These are phyloP conservation scores for Pampusana beccarii DNA, from an alignment of 2,113 vertebrate species.

Conservation along the genomic window DNA sequence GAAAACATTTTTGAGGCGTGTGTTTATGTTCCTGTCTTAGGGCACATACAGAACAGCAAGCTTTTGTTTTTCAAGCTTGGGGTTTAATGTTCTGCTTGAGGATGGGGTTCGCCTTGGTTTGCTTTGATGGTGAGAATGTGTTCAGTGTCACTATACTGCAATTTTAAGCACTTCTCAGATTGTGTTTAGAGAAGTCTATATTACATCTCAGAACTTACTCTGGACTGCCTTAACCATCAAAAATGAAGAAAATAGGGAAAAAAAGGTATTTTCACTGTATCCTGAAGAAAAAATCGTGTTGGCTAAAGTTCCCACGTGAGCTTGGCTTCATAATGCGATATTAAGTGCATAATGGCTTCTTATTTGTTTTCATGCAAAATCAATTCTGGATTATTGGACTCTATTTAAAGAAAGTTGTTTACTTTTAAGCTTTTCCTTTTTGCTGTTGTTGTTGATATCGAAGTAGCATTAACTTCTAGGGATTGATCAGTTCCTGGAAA, in stretches of 20 bases:
- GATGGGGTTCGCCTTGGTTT: background rate
- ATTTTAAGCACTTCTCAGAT: background rate
- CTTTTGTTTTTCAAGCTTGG: accelerated
- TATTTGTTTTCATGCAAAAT: background rate
- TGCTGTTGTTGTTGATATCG: background rate
- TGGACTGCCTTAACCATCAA: background rate
- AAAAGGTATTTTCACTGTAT: background rate
- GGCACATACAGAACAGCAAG: accelerated
- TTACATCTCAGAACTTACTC: background rate
- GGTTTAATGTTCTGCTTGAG: background rate
- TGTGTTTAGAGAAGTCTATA: background rate
- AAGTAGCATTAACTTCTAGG: background rate
- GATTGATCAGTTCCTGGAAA: background rate
- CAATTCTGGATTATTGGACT: background rate
- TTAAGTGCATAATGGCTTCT: background rate
- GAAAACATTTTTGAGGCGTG: background rate
- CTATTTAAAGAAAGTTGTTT: background rate
- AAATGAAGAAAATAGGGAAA: background rate
- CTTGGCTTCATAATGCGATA: background rate
- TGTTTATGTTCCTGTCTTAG: background rate
- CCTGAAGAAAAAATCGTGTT: background rate
- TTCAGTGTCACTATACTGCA: background rate
- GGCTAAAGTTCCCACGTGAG: background rate
- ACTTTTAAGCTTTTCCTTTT: background rate
- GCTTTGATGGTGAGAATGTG: background rate